Evolutionary conservation across 2,888 invertebrate species (phyloP).

Genomic region (Philereme vetulata): DNA sequence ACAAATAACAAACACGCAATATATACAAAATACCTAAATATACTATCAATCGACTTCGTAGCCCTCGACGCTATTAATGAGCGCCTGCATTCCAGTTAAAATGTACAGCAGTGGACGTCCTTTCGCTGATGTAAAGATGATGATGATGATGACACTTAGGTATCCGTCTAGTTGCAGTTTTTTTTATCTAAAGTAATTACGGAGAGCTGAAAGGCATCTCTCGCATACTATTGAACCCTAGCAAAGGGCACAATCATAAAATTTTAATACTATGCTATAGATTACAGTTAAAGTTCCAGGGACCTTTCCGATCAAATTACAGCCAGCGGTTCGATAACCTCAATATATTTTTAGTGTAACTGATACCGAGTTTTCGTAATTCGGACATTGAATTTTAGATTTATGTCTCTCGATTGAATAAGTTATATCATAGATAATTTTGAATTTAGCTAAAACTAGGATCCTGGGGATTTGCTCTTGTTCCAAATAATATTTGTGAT

Average conservation of each 20-base stretch:
- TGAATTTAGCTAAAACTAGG: neutral
- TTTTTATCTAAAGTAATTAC: neutral
- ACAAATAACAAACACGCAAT: no score
- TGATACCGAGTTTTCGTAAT: constrained; percentile 36
- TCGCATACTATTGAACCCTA: neutral
- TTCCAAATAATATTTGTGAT: no score
- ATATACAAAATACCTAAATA: no score
- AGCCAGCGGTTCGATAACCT: constrained; percentile 38
- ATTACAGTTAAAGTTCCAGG: constrained; percentile 35
- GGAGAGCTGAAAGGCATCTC: neutral
- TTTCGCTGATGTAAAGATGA: no score
- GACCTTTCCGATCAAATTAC: constrained; percentile 36
- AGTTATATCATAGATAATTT: constrained; percentile 4
- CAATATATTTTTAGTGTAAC: constrained; percentile 39
- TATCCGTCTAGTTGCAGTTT: no score
- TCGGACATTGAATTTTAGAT: constrained; percentile 34
- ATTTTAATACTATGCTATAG: constrained; percentile 37
- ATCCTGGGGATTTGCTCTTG: no score
- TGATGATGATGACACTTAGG: no score
- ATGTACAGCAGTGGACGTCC: no score
- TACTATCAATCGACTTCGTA: no score
- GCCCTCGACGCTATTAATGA: no score
- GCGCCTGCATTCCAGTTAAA: no score
- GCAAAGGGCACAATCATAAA: constrained; percentile 24
- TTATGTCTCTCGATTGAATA: constrained; percentile 25